Base-by-base conservation (phyloP, 2,888 invertebrate genomes). In the Lycophotia porphyrea region DNA sequence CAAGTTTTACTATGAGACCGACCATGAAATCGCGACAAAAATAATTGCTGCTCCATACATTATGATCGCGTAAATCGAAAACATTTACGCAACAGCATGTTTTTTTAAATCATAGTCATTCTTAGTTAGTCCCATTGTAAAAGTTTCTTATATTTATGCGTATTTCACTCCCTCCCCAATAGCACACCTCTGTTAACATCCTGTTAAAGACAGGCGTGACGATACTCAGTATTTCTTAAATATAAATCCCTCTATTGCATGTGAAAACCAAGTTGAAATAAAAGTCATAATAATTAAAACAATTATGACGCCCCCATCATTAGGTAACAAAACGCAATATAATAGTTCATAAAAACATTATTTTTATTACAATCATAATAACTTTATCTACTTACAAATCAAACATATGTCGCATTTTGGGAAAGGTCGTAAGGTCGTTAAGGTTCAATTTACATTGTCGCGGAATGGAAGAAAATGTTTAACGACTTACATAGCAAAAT, bases 351-450 rank as follows among this genome's bases (percentile, higher is more conserved):
- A 78, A 72, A 72, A 82, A 70, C 73, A 78, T 73, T 70, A 63
- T 63, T 77, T 72, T 65, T 47, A 76, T 81, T 61, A 72, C 65
- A 39, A 34, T 34, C 66, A 64, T 64, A 70, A 64, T 64, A 71
- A 68, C 81, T 60, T 81, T 80, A 78, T 78, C 74, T 61, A n/a
- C n/a, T n/a, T n/a, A 4, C 8, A n/a, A 31, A 81, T 81, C 69
- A 67, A 78, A 70, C 81, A 78, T 36, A 82, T 81, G 81, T 74
- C 71, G 66, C 27, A 49, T 55, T 52, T 65, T 0, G 1, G 18
- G n/a, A 27, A 77, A 49, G 60, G 64, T 47, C 52, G 13, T 24
- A 18, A 18, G 47, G n/a, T 60, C 58, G n/a, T 21, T 71, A 52
- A 71, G 63, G 39, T 63, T 63, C 63, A 39, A 39, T 39, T 63